These are phyloP conservation scores for Spilosoma lubricipeda DNA, from an alignment of 2,888 invertebrate species.

Conservation along the genomic window DNA sequence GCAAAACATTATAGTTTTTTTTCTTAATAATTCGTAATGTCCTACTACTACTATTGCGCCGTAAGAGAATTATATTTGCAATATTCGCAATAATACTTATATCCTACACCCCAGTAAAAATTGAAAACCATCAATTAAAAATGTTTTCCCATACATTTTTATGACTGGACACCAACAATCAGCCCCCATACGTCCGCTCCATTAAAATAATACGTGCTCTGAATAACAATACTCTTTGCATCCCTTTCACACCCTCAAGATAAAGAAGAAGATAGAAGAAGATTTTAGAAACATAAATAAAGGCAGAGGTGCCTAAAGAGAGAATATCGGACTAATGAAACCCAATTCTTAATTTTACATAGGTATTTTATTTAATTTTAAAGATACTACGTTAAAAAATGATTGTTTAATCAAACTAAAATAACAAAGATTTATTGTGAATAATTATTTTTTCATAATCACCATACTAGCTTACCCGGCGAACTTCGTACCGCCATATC, in stretches of 20 bases:
- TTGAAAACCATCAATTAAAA: conserved; percentile 41
- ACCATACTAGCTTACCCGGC: too few relatives aligned
- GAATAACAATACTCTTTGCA: conserved; percentile 64
- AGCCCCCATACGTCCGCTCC: conserved; percentile 71
- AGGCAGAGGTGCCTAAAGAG: background rate
- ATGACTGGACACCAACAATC: conserved; percentile 70
- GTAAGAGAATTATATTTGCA: background rate
- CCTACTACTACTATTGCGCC: background rate
- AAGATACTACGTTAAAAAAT: background rate
- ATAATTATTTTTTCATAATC: too few relatives aligned
- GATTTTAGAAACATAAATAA: background rate
- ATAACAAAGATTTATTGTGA: too few relatives aligned
- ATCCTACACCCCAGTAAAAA: conserved; percentile 15
- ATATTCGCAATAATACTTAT: conserved; percentile 12
- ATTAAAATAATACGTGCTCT: conserved; percentile 71
- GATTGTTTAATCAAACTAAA: too few relatives aligned
- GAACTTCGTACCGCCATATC: too few relatives aligned
- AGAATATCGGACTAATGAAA: too few relatives aligned
- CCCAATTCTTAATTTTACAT: too few relatives aligned
- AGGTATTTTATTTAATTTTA: too few relatives aligned
- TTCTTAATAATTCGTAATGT: background rate
- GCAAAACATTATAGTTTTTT: too few relatives aligned
- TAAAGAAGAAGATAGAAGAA: conserved; percentile 46
- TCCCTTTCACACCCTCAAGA: conserved; percentile 59
- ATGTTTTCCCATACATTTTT: conserved; percentile 59